Percentiles rank a stretch among this genome's conserved stretches.
phyloP scores from a whole-genome alignment of 1,140 invertebrate species.

The Ganaspis sp. region DNA sequence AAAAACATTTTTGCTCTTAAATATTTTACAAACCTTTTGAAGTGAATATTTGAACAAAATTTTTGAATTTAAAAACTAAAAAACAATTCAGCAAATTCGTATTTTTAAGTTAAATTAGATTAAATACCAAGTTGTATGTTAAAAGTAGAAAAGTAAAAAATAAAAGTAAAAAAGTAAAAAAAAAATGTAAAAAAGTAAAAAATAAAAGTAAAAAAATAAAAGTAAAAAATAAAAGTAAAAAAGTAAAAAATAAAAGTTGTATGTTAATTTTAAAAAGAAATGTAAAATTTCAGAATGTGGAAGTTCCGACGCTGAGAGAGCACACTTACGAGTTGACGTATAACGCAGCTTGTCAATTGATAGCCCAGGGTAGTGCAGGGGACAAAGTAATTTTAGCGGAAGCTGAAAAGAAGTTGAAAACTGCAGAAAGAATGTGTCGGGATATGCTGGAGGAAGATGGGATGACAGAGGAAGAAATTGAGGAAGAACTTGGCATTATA shows the following conservation, averaged over 20 bases:
- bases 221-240: too few relatives aligned
- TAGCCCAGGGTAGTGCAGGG: conserved; percentile 82
- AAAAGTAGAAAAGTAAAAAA: too few relatives aligned
- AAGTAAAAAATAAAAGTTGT: conserved; percentile 33
- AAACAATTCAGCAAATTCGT: too few relatives aligned
- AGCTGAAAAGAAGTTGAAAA: conserved; percentile 88
- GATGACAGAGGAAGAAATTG: conserved; percentile 89
- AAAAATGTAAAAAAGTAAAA: too few relatives aligned
- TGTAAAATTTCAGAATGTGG: conserved; percentile 70
- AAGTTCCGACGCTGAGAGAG: conserved; percentile 77
- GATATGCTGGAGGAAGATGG: conserved; percentile 93
- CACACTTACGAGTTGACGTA: conserved; percentile 92
- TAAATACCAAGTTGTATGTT: too few relatives aligned
- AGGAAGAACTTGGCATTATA: conserved; percentile 92
- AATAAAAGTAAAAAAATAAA: too few relatives aligned
- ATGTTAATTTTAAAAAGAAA: conserved; percentile 17
- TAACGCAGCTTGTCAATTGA: conserved; percentile 89
- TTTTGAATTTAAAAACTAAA: too few relatives aligned
- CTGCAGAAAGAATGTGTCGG: conserved; percentile 89
- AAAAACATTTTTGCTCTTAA: too few relatives aligned
- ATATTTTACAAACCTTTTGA: too few relatives aligned
- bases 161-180: too few relatives aligned
- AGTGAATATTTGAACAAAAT: too few relatives aligned
- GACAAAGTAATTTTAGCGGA: conserved; percentile 75
- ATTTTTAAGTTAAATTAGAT: too few relatives aligned